A percentile compares a stretch with the other conserved stretches of the same genome.
phyloP scores from a whole-genome alignment of 2,888 invertebrate genomes.

The Diaphora mendica region DNA sequence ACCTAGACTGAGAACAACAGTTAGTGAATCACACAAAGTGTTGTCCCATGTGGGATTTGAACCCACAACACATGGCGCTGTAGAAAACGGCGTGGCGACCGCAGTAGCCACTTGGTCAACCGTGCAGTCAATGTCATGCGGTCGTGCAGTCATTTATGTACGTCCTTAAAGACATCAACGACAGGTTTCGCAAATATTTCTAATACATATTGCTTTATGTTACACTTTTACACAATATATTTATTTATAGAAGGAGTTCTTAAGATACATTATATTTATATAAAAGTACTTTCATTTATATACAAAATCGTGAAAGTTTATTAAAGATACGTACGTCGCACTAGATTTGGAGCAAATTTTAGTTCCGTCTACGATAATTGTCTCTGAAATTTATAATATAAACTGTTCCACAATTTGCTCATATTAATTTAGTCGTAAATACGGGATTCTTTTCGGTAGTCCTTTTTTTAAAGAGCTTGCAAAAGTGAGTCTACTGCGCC shows the following conservation, averaged over 20 bases:
- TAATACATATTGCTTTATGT: not conserved
- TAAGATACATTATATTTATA: not conserved
- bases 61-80: too few species aligned
- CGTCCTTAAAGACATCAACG: not conserved
- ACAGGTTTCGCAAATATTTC: not conserved
- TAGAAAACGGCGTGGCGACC: too few species aligned
- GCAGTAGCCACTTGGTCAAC: too few species aligned
- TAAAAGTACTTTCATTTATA: not conserved
- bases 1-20: too few species aligned
- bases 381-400: not conserved
- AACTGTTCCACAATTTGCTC: not conserved
- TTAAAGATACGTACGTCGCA: not conserved
- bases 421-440: not conserved
- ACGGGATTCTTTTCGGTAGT: too few species aligned
- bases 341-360: not conserved
- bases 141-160: too few species aligned
- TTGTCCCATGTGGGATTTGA: too few species aligned
- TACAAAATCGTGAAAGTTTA: not conserved
- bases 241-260: not conserved
- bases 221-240: not conserved
- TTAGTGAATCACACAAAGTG: too few species aligned
- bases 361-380: not conserved
- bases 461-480: too few species aligned
- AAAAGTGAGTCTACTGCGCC: too few species aligned
- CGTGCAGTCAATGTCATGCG: too few species aligned